Evolutionary conservation across 2,888 invertebrate species (phyloP).

Genomic region (Machimus rusticus): DNA sequence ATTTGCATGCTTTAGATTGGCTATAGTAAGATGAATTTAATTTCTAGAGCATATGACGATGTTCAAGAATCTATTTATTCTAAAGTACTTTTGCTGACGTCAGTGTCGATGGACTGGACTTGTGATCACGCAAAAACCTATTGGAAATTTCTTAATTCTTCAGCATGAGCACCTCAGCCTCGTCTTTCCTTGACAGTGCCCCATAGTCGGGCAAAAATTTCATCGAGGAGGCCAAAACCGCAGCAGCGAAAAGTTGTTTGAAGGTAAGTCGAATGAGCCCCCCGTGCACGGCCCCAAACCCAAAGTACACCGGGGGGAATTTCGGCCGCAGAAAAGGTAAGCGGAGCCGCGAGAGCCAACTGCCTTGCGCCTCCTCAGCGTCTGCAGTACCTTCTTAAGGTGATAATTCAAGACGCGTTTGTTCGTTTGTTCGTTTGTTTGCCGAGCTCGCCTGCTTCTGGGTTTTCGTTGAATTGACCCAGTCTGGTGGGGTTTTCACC

Average conservation of each 20-base stretch:
- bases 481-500: slow-evolving; percentile 46
- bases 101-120: not conserved
- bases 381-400: not conserved
- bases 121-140: not conserved
- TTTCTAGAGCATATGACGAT: not conserved
- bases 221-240: slow-evolving; percentile 22
- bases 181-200: slow-evolving; percentile 28
- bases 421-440: slow-evolving; percentile 7
- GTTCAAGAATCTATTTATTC: not conserved
- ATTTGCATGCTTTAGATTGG: not conserved
- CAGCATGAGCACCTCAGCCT: not conserved
- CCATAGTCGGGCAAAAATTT: not conserved
- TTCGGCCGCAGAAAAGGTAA: not conserved
- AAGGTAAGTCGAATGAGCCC: not conserved
- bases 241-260: slow-evolving; percentile 29
- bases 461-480: slow-evolving; percentile 43
- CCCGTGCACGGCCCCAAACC: not conserved
- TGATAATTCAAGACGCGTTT: slow-evolving; percentile 23
- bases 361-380: not conserved
- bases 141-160: slow-evolving; percentile 24
- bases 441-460: not conserved
- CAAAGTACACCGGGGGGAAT: not conserved
- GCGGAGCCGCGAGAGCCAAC: not conserved
- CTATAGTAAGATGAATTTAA: not conserved
- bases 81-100: not conserved